Evolutionary conservation across 2,113 vertebrate species (phyloP), one percentile per base, ranked within the genome.

Genomic region (Pteropus alecto): DNA sequence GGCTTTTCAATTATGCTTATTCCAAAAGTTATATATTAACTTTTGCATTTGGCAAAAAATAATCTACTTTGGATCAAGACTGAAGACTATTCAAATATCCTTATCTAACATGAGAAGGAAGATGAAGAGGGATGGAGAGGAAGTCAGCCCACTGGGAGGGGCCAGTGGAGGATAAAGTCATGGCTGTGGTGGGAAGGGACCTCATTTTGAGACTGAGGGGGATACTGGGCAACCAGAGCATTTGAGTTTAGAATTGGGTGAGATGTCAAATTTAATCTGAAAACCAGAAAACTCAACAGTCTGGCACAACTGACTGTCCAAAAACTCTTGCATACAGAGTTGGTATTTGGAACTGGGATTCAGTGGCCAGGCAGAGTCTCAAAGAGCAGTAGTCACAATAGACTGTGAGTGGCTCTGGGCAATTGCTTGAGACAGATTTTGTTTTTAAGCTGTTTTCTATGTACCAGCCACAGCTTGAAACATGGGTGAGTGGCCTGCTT

Each of bases 401-500:
- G 74, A 10, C 13, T 3, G 9, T 13, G 61, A 93, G 41, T 4
- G 24, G 22, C 73, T 60, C 9, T 14, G 56, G 77, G 91, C 60
- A 84, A 63, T 22, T 60, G 61, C 93, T 82, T 79, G 60, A 91
- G 86, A 91, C 33, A 88, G 88, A 95, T 65, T 83, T 63, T 95
- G 94, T 88, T 95, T 85, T 88, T 78, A 86, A 97, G 85, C 88
- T 97, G 79, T 96, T 88, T 93, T 86, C 58, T 84, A 18, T 65
- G 18, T 81, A 83, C 48, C 56, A 86, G 61, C 43, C 82, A 54
- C 73, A 97, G 88, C 86, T 14, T 91, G 93, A 97, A 63, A 13
- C 33, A 41, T 9, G 43, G 77, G 7, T 71, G 77, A 88, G 35
- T 41, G 54, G 51, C 30, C 46, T n/a, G 70, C 81, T 93, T 95